Evolutionary conservation across 1,140 invertebrate species (phyloP).

Genomic region (Dinoponera quadriceps): DNA sequence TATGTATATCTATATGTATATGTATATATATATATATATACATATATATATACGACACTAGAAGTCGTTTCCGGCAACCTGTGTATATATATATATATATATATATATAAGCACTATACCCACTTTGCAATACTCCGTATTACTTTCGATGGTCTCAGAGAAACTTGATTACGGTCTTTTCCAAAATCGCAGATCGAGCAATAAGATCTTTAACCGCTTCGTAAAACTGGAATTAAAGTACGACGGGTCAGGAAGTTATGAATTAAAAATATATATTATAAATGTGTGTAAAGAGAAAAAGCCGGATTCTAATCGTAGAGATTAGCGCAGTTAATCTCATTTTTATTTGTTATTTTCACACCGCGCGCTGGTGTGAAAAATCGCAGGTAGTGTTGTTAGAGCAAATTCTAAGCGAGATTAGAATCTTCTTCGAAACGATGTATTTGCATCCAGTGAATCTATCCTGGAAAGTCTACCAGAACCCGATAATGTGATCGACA

Average conservation of each 20-base stretch:
- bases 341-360: conserved; percentile 42
- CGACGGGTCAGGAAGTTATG: conserved; percentile 36
- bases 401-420: not conserved
- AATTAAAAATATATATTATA: conserved; percentile 60
- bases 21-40: too few relatives aligned
- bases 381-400: conserved; percentile 25
- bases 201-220: conserved; percentile 41
- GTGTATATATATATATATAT: conserved; percentile 48
- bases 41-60: too few relatives aligned
- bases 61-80: not conserved
- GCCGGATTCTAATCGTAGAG: conserved; percentile 18
- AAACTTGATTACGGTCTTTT: conserved; percentile 42
- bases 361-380: conserved; percentile 29
- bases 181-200: conserved; percentile 33
- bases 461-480: conserved; percentile 81
- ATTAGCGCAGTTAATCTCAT: conserved; percentile 22
- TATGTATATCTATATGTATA: too few relatives aligned
- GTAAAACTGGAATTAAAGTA: conserved; percentile 40
- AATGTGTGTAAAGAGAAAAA: conserved; percentile 38
- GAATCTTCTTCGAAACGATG: conserved; percentile 21
- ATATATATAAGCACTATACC: conserved; percentile 49
- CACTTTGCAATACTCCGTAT: conserved; percentile 32
- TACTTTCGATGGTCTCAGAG: conserved; percentile 40
- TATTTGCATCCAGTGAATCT: conserved; percentile 65
- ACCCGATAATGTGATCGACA: conserved; percentile 66